Conservation (phyloP, 64 coral and sea anemone genomes). For the Stichodactyla mertensii region DNA sequence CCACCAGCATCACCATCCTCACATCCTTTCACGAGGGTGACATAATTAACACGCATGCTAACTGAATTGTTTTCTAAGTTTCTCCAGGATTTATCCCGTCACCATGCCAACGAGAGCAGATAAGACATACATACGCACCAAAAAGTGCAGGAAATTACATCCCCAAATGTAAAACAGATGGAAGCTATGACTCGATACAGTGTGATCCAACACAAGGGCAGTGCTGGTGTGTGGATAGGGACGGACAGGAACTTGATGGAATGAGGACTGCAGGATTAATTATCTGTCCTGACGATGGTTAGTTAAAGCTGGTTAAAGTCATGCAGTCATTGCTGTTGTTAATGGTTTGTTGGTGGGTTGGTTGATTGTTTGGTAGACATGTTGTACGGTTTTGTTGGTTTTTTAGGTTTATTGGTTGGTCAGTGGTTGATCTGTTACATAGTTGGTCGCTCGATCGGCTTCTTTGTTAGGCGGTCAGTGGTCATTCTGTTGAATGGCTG, state of each 20-base stretch:
- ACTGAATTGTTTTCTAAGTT: neutral
- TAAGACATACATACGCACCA: slow-evolving; percentile 29
- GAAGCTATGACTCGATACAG: slow-evolving; percentile 65
- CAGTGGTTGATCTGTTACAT: too few species aligned
- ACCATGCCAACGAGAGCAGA: slow-evolving; percentile 65
- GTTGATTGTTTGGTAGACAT: too few species aligned
- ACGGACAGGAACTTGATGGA: slow-evolving; percentile 40
- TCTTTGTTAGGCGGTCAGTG: too few species aligned
- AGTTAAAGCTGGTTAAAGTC: neutral
- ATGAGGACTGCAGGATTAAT: slow-evolving; percentile 43
- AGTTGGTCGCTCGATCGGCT: too few species aligned
- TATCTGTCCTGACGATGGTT: slow-evolving; percentile 54
- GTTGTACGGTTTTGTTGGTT: too few species aligned
- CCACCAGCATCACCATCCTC: too few species aligned
- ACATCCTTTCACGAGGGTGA: too few species aligned
- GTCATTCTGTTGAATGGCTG: too few species aligned
- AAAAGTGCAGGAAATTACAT: slow-evolving; percentile 30
- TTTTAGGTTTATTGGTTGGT: too few species aligned
- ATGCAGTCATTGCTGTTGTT: too few species aligned
- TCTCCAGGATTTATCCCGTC: slow-evolving; percentile 45
- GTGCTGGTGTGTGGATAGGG: slow-evolving; percentile 62
- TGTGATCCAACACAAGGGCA: slow-evolving; percentile 34
- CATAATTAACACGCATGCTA: neutral
- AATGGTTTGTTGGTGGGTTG: too few species aligned
- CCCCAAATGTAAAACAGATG: slow-evolving; percentile 61